These are phyloP conservation scores for Darevskia nairensis DNA, from an alignment of 2,797 vertebrate species.

Conservation along the genomic window DNA sequence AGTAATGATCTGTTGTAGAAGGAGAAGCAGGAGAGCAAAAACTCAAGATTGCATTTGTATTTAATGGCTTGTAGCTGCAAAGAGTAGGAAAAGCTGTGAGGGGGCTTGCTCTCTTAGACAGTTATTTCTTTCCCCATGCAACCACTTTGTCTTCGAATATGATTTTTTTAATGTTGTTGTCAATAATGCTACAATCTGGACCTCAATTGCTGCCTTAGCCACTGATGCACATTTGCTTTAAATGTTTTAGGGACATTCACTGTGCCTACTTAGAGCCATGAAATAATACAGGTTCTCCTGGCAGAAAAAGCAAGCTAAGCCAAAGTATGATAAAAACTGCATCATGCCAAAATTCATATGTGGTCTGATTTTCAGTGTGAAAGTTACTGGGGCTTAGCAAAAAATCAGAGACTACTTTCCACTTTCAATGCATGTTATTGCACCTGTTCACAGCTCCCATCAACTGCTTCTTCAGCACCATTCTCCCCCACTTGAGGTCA, in stretches of 20 bases:
- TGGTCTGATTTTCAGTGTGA: neutral
- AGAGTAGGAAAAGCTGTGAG: neutral
- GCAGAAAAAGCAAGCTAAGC: neutral
- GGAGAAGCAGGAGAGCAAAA: neutral
- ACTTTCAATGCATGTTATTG: neutral
- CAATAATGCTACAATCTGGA: neutral
- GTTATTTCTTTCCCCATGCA: neutral
- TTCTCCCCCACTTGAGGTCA: neutral
- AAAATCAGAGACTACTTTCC: neutral
- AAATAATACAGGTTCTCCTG: neutral
- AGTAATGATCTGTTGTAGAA: neutral
- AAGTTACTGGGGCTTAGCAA: neutral
- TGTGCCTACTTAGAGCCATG: neutral
- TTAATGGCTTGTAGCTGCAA: neutral
- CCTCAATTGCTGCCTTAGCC: neutral
- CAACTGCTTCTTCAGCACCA: neutral
- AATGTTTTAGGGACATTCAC: neutral
- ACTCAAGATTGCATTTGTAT: neutral
- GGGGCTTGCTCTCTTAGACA: neutral
- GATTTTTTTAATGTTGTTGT: constrained; percentile 3
- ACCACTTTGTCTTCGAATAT: constrained; percentile 5
- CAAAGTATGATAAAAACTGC: neutral
- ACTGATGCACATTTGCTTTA: neutral
- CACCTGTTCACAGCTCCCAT: neutral
- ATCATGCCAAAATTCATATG: neutral